Evolutionary conservation across 2,797 vertebrate species (phyloP).

Genomic region (Arremon aurantiirostris): DNA sequence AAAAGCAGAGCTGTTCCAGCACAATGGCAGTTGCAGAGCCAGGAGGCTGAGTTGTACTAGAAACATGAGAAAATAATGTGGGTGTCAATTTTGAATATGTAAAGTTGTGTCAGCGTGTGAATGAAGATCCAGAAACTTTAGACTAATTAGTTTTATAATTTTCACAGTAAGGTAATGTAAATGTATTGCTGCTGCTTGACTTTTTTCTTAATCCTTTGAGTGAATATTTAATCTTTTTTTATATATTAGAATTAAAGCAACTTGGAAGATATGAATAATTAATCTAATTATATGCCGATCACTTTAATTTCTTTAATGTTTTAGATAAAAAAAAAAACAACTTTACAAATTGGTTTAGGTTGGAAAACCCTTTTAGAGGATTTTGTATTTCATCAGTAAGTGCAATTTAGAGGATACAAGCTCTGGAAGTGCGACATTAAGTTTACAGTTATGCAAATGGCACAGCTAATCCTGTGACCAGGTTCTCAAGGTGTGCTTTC

Average conservation of each 20-base stretch:
- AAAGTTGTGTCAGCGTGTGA: slow-evolving; percentile 65
- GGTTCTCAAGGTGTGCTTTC: slow-evolving; percentile 62
- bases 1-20: slow-evolving; percentile 61
- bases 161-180: slow-evolving; percentile 88
- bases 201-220: slow-evolving; percentile 86
- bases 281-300: slow-evolving; percentile 90
- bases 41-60: neutral
- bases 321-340: slow-evolving; percentile 75
- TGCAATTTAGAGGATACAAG: slow-evolving; percentile 71
- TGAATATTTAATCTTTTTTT: slow-evolving; percentile 92
- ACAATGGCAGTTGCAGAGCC: slow-evolving; percentile 7
- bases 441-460: slow-evolving; percentile 78
- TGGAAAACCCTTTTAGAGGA: slow-evolving; percentile 81
- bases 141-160: slow-evolving; percentile 89
- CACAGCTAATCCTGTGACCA: slow-evolving; percentile 66
- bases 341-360: slow-evolving; percentile 84
- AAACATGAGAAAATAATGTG: slow-evolving; percentile 14
- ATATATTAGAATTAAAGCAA: slow-evolving; percentile 92
- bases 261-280: slow-evolving; percentile 90
- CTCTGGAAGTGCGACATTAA: slow-evolving; percentile 61
- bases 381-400: slow-evolving; percentile 80
- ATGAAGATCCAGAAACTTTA: slow-evolving; percentile 85
- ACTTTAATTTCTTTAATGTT: slow-evolving; percentile 87
- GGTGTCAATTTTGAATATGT: slow-evolving; percentile 66
- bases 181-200: slow-evolving; percentile 81